Evolutionary conservation across 2,113 vertebrate genomes (phyloP).

Genomic region (Elanoides forficatus): DNA sequence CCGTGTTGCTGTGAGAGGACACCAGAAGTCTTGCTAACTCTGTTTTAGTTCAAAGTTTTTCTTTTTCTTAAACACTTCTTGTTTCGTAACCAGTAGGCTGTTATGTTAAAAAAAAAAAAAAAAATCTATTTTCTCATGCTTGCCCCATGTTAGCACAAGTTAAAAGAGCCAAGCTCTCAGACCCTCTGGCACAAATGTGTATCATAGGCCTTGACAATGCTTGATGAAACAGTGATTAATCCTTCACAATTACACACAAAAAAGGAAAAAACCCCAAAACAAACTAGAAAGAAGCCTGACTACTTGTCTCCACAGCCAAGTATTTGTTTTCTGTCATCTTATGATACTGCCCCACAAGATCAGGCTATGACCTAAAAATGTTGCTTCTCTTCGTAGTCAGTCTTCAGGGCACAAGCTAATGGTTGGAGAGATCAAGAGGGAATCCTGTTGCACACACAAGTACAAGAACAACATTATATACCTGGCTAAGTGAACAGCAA

Average conservation of each 20-base stretch:
- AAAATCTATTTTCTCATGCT: background rate
- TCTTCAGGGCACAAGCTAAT: background rate
- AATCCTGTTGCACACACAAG: background rate
- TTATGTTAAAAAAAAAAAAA: background rate
- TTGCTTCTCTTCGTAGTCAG: background rate
- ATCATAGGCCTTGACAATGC: background rate
- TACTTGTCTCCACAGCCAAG: background rate
- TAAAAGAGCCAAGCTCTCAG: background rate
- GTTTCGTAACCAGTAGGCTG: background rate
- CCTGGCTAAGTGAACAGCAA: background rate
- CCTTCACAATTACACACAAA: background rate
- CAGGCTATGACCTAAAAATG: background rate
- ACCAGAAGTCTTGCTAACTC: background rate
- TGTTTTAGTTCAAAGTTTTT: background rate
- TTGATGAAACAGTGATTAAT: background rate
- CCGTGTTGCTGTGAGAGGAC: background rate
- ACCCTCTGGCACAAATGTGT: background rate
- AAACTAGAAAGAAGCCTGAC: background rate
- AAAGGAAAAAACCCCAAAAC: accelerated
- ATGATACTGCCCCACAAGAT: background rate
- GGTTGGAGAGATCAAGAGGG: background rate
- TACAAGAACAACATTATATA: background rate
- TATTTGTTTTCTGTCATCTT: background rate
- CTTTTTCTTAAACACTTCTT: background rate
- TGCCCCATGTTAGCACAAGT: background rate